Percentiles rank a stretch among this genome's conserved stretches.
phyloP scores from a whole-genome alignment of 2,113 vertebrate genomes.

The Leucoraja erinaceus region DNA sequence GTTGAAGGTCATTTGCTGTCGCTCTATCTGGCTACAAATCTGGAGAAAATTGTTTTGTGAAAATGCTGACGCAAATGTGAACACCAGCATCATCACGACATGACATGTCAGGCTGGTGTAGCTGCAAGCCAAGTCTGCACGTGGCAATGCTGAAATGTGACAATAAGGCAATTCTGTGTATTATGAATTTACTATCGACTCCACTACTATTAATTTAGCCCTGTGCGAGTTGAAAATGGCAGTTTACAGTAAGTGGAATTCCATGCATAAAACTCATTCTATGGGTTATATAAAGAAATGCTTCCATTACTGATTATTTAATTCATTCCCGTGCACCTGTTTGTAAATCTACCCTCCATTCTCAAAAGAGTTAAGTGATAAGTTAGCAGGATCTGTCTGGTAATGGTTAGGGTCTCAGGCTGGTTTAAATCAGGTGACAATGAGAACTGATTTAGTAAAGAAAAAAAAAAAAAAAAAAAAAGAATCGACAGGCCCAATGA shows the following conservation, averaged over 20 bases:
- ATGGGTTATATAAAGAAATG: background rate
- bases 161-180: background rate
- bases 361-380: background rate
- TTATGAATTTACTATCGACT: background rate
- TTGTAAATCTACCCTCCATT: background rate
- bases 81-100: background rate
- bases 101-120: background rate
- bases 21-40: background rate
- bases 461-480: no score
- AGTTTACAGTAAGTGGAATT: background rate
- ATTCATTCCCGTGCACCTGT: background rate
- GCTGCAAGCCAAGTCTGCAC: background rate
- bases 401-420: background rate
- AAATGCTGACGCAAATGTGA: background rate
- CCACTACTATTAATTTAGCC: background rate
- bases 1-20: background rate
- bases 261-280: background rate
- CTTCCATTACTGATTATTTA: background rate
- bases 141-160: slow-evolving; percentile 9
- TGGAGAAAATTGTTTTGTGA: background rate
- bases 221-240: background rate
- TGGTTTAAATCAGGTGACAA: background rate
- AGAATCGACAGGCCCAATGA: background rate
- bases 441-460: background rate
- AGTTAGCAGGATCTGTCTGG: background rate